phyloP scores from a whole-genome alignment of 1,140 invertebrate genomes.

The Solenopsis invicta region DNA sequence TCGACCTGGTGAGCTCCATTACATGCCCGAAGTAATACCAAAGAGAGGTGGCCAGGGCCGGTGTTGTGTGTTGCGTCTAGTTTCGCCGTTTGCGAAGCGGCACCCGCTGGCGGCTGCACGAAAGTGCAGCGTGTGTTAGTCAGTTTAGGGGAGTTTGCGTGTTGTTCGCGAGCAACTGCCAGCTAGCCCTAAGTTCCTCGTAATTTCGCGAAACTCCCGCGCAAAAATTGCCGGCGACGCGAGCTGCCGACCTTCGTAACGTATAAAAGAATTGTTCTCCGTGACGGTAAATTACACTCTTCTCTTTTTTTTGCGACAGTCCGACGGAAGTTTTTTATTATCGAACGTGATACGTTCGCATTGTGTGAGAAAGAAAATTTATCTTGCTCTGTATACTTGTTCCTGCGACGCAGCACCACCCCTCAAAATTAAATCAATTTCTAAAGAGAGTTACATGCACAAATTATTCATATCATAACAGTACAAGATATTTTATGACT shows the following conservation, averaged over 20 bases:
- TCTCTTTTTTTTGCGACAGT: not conserved
- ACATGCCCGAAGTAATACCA: conserved; percentile 56
- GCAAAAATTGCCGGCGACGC: conserved; percentile 31
- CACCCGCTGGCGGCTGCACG: conserved; percentile 28
- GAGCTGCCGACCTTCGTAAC: not conserved
- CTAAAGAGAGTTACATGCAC: not conserved
- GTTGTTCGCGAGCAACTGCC: conserved; percentile 45
- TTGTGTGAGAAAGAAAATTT: not conserved
- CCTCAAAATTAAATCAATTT: not conserved
- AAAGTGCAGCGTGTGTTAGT: conserved; percentile 54
- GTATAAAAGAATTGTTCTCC: not conserved
- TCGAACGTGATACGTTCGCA: not conserved
- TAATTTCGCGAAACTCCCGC: conserved; percentile 37
- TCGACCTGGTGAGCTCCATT: conserved; percentile 43
- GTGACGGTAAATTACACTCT: not conserved
- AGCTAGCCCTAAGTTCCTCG: conserved; percentile 46
- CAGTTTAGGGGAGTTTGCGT: conserved; percentile 54
- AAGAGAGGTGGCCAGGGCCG: conserved; percentile 25
- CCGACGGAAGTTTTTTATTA: conserved; percentile 10
- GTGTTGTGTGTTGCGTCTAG: conserved; percentile 52
- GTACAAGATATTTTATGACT: too few species aligned
- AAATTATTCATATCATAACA: not conserved
- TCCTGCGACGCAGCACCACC: not conserved
- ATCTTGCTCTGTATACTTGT: not conserved
- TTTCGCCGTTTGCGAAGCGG: conserved; percentile 52